Conservation (phyloP, 1,140 invertebrate species). For the Zaprionus nigranus region DNA sequence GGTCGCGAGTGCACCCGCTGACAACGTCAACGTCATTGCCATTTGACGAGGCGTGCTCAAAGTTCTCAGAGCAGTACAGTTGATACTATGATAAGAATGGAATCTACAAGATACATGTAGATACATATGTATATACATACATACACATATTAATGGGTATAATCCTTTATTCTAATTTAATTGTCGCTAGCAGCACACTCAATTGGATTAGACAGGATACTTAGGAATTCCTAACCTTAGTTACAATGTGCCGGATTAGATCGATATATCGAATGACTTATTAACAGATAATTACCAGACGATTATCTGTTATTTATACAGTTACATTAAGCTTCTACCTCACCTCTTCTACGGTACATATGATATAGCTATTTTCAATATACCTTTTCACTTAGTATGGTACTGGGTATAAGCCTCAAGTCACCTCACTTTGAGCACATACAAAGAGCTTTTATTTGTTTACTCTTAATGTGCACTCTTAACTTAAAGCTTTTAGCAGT, state of each 20-base stretch:
- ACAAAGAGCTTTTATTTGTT: background rate
- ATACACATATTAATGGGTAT: no score
- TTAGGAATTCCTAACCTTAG: no score
- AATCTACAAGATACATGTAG: background rate
- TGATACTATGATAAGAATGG: conserved; percentile 1
- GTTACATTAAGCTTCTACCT: no score
- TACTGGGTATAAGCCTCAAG: background rate
- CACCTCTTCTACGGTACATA: no score
- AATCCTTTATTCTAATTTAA: no score
- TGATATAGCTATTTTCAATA: background rate
- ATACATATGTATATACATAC: no score
- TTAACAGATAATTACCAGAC: no score
- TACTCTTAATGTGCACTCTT: background rate
- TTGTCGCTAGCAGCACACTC: no score
- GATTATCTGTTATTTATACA: no score
- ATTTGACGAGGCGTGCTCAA: conserved; percentile 29
- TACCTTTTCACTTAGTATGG: background rate
- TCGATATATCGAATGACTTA: no score
- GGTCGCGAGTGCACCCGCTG: conserved; percentile 58
- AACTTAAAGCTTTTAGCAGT: background rate
- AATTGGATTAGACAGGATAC: no score
- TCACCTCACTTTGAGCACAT: background rate
- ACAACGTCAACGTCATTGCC: conserved; percentile 22
- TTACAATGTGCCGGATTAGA: no score
- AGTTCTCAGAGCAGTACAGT: background rate